Evolutionary conservation across 2,888 invertebrate species (phyloP).

Genomic region (Syrphus vitripennis): DNA sequence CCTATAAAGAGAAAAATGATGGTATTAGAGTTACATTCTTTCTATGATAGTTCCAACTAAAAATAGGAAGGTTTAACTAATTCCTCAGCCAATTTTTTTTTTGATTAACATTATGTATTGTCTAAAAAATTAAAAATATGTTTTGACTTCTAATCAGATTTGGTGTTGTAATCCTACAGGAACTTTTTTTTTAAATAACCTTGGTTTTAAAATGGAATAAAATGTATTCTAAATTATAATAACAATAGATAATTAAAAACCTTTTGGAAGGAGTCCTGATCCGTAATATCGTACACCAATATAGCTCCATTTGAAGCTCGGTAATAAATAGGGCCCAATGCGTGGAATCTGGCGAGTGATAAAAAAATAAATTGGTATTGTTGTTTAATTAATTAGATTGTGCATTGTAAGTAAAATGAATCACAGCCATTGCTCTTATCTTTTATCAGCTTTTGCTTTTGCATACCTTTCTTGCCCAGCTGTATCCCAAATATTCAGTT

Average conservation of each 20-base stretch:
- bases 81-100: too few species aligned
- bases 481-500: conserved; percentile 98
- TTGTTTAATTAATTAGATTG: not conserved
- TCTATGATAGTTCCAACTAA: not conserved
- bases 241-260: conserved; percentile 80
- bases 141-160: too few species aligned
- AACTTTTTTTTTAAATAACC: too few species aligned
- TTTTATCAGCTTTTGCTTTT: conserved; percentile 77
- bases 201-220: too few species aligned
- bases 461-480: conserved; percentile 98
- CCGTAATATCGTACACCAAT: conserved; percentile 98
- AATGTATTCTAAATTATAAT: too few species aligned
- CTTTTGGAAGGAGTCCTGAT: conserved; percentile 97
- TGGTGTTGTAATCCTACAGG: too few species aligned
- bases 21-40: not conserved
- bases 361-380: not conserved
- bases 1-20: conserved; percentile 82
- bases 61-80: not conserved
- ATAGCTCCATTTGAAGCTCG: conserved; percentile 98
- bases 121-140: too few species aligned
- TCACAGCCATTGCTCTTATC: not conserved
- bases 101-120: too few species aligned
- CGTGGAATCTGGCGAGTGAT: conserved; percentile 86
- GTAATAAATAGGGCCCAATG: conserved; percentile 98
- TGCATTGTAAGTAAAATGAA: not conserved